Evolutionary conservation across 1,140 invertebrate genomes (phyloP).

Genomic region (Colletes latitarsis): DNA sequence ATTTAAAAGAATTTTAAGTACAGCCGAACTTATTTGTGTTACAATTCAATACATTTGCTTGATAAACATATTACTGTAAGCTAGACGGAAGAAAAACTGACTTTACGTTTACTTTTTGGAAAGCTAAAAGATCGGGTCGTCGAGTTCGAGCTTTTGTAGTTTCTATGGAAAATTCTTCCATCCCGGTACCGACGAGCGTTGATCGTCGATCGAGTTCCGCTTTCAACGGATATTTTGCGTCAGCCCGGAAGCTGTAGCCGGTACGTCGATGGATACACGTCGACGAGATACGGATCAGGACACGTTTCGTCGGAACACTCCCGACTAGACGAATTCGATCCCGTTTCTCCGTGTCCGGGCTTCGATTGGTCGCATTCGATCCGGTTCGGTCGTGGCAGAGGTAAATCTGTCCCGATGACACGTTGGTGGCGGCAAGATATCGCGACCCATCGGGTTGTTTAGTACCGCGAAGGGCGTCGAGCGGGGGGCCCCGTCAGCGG

Average conservation of each 20-base stretch:
- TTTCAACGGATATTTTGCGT: slow-evolving; percentile 28
- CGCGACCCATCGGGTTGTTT: slow-evolving; percentile 77
- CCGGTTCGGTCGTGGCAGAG: slow-evolving; percentile 15
- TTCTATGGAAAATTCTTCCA: too few relatives aligned
- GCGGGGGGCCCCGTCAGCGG: slow-evolving; percentile 74
- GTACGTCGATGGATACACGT: neutral
- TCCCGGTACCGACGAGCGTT: too few relatives aligned
- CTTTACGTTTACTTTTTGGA: too few relatives aligned
- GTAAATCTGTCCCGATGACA: slow-evolving; percentile 66
- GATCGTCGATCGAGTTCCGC: neutral
- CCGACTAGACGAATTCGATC: slow-evolving; percentile 12
- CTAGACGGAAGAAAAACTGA: too few relatives aligned
- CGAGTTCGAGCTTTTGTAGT: too few relatives aligned
- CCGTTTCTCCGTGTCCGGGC: slow-evolving; percentile 11
- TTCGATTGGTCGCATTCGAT: slow-evolving; percentile 5
- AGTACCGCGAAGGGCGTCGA: slow-evolving; percentile 74
- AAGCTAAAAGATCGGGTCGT: too few relatives aligned
- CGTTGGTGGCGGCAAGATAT: slow-evolving; percentile 74
- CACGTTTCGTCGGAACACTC: slow-evolving; percentile 29
- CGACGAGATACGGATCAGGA: neutral
- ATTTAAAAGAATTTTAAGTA: too few relatives aligned
- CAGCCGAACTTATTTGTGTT: too few relatives aligned
- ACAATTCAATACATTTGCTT: too few relatives aligned
- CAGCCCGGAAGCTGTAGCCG: neutral
- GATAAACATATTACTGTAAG: too few relatives aligned